Evolutionary conservation across 2,888 invertebrate genomes (phyloP), one percentile per base, ranked within the genome.

Genomic region (Trichogramma evanescens): DNA sequence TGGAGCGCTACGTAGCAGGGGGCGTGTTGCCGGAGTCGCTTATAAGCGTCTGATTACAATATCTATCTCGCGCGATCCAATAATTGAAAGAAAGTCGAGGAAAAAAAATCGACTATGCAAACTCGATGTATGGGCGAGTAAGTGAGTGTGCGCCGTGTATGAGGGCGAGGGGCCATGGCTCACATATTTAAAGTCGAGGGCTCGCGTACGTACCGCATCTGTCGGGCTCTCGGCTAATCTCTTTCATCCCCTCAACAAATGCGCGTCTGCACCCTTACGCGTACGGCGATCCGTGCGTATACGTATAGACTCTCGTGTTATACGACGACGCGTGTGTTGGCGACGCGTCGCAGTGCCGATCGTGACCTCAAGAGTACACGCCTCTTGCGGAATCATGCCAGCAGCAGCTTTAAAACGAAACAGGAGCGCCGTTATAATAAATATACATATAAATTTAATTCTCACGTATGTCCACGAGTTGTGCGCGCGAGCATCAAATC

Each of bases 41-140:
- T 71, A 71, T 66, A 67, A 68, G 66, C 66, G 66, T 69, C 65
- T 69, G 71, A 76, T 76, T 75, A 72, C 72, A 69, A 74, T 72
- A 73, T 72, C 72, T 67, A 70, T 72, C 69, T 70, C 68, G 26
- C 26, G 26, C 63, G 61, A 68, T 66, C 67, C 68, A 70, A 71
- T 70, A 68, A 70, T 65, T 66, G 68, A 67, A 66, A 65, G 64
- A 65, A 68, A 69, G 68, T 26, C 26, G 26, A 26, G 26, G 26
- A 26, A 26, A 26, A 26, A 26, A 26, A 26, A 26, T 26, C 26
- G 26, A 26, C 26, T 26, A 2, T 26, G 26, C 26, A 26, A 26
- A 26, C 26, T 26, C 26, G 26, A 26, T 26, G 26, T 26, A 26
- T 2, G 26, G 26, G 26, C 26, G 26, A 26, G 26, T 26, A 26